Evolutionary conservation across 2,888 invertebrate species (phyloP), one percentile per base, ranked within the genome.

Genomic region (Ophion costatus): DNA sequence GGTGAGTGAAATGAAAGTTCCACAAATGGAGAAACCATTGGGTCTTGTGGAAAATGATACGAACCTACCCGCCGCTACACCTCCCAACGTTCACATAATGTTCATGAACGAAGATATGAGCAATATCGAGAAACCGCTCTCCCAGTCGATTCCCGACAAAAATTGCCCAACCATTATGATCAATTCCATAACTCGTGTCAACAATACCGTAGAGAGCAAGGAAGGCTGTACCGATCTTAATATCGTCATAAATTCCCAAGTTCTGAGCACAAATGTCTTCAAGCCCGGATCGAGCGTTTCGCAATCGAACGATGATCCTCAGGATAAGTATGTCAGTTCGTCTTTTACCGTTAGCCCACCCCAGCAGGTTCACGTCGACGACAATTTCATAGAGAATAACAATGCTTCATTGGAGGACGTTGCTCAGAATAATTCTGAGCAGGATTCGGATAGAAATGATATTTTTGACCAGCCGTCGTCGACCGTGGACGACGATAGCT

Each of bases 201-300:
- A 94, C 29, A 94, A 93, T 66, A 93, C 93, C 0, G 90, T 94
- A 7, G 95, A 95, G 90, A 95, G 94, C 69, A 96, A 96, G 91
- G 95, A 95, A 88, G 96, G 95, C 5, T 96, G 96, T 88, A 96
- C 96, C 0, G 96, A 96, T 93, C 93, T 96, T 83, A 96, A 96
- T 90, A 95, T 96, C 80, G 95, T 96, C 20, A 95, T 96, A 2
- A 96, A 96, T 87, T 96, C 96, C 0, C 96, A 96, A 89, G 94
- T 96, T 2, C 94, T 96, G 61, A 96, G 96, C 88, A 95, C 95
- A 83, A 95, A 95, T 84, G 94, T 94, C 38, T 88, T 92, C 80
- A 92, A 94, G 22, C 89, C 90, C 67, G 89, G 42, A 0, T 59
- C 67, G 7, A 69, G 73, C 22, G 42, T 67, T 22, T 10, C 70